A percentile compares a stretch with the other conserved stretches of the same genome.
These are phyloP conservation scores for Pristionchus exspectatus DNA, from an alignment of 2,888 invertebrate genomes.

Conservation along the genomic window DNA sequence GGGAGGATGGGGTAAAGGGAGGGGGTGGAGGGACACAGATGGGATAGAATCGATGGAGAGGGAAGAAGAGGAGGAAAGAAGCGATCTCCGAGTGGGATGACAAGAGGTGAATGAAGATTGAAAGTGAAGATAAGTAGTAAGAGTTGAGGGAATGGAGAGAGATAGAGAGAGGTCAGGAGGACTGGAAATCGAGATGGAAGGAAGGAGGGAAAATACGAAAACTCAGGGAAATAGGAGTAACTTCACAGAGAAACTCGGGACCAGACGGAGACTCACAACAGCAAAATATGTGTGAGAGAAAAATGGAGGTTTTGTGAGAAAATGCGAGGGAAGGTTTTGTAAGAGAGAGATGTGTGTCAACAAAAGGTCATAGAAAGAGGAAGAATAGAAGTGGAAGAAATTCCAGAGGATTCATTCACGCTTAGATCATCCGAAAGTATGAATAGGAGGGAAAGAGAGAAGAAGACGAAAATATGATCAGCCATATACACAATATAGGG, in stretches of 20 bases:
- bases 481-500: not conserved
- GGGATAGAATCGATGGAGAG: constrained; percentile 44
- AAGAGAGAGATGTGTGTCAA: constrained; percentile 28
- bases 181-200: not conserved
- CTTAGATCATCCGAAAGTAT: not conserved
- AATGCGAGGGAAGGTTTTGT: constrained; percentile 3
- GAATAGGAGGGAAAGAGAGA: constrained; percentile 11
- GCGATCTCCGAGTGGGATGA: constrained; percentile 15
- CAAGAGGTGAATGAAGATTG: constrained; percentile 2
- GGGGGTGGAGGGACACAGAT: constrained; percentile 45
- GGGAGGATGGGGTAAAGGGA: not conserved
- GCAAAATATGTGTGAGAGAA: constrained; percentile 1
- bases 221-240: not conserved
- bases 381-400: constrained; percentile 20
- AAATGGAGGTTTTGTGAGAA: not conserved
- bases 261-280: not conserved
- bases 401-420: constrained; percentile 32
- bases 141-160: not conserved
- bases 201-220: not conserved
- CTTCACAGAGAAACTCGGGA: not conserved
- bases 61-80: not conserved
- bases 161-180: not conserved
- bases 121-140: constrained; percentile 19
- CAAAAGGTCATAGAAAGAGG: constrained; percentile 44
- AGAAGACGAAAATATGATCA: constrained; percentile 19